phyloP scores from a whole-genome alignment of 2,888 invertebrate species.

The Leptinotarsa peninsularis region DNA sequence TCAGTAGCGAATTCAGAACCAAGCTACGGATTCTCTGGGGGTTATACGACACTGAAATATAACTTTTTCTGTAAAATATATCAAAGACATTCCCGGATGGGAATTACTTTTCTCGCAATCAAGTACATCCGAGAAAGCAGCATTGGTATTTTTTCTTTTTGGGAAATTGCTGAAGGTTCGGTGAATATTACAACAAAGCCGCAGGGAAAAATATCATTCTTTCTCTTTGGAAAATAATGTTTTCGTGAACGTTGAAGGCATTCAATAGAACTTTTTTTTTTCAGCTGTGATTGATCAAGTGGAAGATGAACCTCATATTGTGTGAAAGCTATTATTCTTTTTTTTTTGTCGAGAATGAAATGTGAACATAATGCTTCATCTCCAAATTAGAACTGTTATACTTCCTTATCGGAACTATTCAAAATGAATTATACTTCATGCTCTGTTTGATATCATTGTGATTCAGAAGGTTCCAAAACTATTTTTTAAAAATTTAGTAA shows the following conservation, averaged over 20 bases:
- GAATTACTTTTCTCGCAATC: conserved; percentile 14
- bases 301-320: no score
- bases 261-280: no score
- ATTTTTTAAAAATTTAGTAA: no score
- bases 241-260: background rate
- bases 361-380: no score
- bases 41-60: conserved; percentile 11
- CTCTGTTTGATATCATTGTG: no score
- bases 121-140: background rate
- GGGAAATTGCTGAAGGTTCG: background rate
- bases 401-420: no score
- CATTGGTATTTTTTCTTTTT: background rate
- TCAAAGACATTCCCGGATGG: background rate
- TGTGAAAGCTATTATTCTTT: no score
- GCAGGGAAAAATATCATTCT: background rate
- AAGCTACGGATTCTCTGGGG: background rate
- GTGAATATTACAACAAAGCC: background rate
- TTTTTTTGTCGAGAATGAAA: no score
- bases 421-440: no score
- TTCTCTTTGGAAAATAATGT: background rate
- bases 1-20: background rate
- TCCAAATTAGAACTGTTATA: no score
- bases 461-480: no score
- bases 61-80: conserved; percentile 9
- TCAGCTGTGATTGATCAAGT: no score